These are phyloP conservation scores for Neoseiulus cucumeris DNA, from an alignment of 1,140 invertebrate species.

Conservation along the genomic window DNA sequence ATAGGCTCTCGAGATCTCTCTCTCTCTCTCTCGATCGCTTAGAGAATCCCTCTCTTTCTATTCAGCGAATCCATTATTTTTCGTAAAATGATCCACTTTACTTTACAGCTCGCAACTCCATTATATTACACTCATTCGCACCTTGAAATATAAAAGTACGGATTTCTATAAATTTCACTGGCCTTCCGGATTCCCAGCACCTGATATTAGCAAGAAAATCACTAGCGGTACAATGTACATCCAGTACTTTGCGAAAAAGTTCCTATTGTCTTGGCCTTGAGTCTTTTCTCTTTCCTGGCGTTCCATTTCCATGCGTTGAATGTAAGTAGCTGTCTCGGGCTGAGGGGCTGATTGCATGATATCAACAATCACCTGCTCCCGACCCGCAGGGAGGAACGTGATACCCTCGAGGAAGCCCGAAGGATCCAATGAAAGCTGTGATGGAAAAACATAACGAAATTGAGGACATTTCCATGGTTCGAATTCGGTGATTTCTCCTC, in stretches of 20 bases:
- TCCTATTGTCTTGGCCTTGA: conserved; percentile 71
- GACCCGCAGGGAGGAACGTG: background rate
- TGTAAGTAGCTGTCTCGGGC: conserved; percentile 74
- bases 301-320: conserved; percentile 74
- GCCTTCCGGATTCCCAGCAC: conserved; percentile 52
- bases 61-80: no score
- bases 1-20: no score
- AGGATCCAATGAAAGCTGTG: background rate
- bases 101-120: no score
- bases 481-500: no score
- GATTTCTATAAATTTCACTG: conserved; percentile 24
- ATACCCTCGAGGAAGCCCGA: background rate
- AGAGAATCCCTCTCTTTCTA: no score
- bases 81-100: no score
- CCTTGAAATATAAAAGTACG: no score
- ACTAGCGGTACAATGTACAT: conserved; percentile 80
- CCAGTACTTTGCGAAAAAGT: conserved; percentile 94
- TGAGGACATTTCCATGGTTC: no score
- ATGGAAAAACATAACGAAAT: no score
- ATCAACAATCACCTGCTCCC: background rate
- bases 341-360: background rate
- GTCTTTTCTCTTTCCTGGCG: conserved; percentile 68
- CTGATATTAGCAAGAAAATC: conserved; percentile 60
- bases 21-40: no score
- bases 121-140: no score